A percentile compares a stretch with the other conserved stretches of the same genome.
Conservation (phyloP, 92 coral and sea anemone genomes). For the Palythoa heliodiscus region DNA sequence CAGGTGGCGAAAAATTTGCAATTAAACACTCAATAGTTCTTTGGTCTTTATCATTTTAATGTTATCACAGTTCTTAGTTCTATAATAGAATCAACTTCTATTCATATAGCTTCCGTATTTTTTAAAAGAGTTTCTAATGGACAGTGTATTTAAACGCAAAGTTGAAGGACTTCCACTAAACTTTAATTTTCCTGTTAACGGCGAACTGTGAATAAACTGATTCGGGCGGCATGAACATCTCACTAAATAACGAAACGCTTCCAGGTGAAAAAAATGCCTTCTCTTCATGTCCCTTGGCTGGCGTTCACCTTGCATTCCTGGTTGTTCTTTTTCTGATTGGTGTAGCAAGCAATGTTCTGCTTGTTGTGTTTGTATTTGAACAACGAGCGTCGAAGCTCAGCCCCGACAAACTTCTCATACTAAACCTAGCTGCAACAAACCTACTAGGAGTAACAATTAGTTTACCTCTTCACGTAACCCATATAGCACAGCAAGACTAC, state of each 20-base stretch:
- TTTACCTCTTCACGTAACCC: background rate
- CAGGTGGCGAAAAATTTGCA: too few species aligned
- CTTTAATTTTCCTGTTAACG: too few species aligned
- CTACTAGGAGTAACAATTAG: background rate
- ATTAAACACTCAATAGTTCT: too few species aligned
- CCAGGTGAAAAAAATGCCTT: background rate
- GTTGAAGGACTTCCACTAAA: too few species aligned
- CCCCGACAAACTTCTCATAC: background rate
- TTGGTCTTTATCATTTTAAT: too few species aligned
- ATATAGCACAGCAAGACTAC: background rate
- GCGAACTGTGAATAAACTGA: background rate
- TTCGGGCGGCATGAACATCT: background rate
- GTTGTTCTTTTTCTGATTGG: background rate
- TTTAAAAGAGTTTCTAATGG: too few species aligned
- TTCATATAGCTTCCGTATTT: too few species aligned
- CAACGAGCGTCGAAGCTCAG: background rate
- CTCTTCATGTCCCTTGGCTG: background rate
- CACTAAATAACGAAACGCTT: background rate
- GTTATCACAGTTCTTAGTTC: too few species aligned
- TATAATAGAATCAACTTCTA: too few species aligned
- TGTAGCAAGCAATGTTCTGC: background rate
- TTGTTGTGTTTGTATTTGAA: background rate
- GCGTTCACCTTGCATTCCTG: slow-evolving; percentile 13
- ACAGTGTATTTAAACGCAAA: too few species aligned
- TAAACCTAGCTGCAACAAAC: slow-evolving; percentile 1